phyloP scores from a whole-genome alignment of 2,113 vertebrate genomes.

The Sterna hirundo region DNA sequence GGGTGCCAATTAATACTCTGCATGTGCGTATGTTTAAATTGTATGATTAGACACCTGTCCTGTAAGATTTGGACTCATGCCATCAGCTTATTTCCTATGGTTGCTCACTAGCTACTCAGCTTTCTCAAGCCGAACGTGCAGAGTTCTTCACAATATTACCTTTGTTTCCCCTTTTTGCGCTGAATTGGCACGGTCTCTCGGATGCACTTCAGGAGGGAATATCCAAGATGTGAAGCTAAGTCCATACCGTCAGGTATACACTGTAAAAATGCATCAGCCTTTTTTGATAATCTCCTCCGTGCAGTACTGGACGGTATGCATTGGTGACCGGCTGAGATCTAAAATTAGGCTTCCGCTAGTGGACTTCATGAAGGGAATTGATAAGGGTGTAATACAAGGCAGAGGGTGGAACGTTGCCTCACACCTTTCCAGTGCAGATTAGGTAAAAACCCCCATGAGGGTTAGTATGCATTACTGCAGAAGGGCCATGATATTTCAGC shows the following conservation, averaged over 20 bases:
- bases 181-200: background rate
- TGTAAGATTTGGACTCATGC: conserved; percentile 1
- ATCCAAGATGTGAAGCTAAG: background rate
- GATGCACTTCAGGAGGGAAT: background rate
- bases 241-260: too few relatives aligned
- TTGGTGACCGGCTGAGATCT: background rate
- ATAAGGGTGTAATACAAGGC: background rate
- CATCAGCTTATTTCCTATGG: background rate
- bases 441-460: background rate
- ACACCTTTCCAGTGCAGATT: background rate
- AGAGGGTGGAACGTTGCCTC: background rate
- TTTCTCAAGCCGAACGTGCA: background rate
- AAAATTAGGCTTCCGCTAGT: background rate
- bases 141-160: background rate
- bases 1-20: conserved; percentile 51
- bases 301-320: background rate
- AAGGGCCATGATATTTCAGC: background rate
- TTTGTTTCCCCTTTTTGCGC: background rate
- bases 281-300: background rate
- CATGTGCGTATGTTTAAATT: conserved; percentile 21
- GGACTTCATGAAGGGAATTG: background rate
- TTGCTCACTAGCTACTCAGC: background rate
- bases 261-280: background rate
- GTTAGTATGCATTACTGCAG: background rate
- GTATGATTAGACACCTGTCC: conserved; percentile 57